These are phyloP conservation scores for Pseudonaja textilis DNA, from an alignment of 2,113 vertebrate genomes.

Conservation along the genomic window DNA sequence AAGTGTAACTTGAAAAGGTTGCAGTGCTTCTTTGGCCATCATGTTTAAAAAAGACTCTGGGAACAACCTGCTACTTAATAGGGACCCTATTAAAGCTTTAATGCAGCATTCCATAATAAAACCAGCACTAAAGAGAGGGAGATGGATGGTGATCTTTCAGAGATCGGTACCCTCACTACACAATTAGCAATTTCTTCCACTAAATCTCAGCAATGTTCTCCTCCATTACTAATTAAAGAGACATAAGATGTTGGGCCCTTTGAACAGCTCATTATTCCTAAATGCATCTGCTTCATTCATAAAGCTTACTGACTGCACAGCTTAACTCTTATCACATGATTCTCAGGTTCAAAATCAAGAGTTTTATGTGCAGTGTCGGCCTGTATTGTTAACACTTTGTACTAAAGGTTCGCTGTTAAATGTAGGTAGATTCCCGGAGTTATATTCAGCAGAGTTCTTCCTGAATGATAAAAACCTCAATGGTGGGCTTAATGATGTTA, in stretches of 20 bases:
- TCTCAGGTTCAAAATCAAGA: constrained; percentile 36
- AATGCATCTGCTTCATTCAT: constrained; percentile 33
- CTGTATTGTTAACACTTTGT: constrained; percentile 28
- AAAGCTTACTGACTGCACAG: constrained; percentile 25
- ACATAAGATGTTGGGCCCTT: constrained; percentile 39
- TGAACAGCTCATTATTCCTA: constrained; percentile 38
- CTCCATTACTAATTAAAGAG: constrained; percentile 49
- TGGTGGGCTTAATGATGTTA: not conserved
- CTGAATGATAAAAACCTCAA: not conserved
- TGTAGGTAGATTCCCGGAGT: not conserved
- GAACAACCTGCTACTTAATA: constrained; percentile 64
- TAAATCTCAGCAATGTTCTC: constrained; percentile 34
- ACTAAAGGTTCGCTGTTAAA: constrained; percentile 16
- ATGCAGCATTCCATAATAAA: constrained; percentile 54
- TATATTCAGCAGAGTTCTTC: not conserved
- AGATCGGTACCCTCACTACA: constrained; percentile 39
- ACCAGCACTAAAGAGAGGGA: constrained; percentile 19
- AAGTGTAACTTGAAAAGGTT: constrained; percentile 50
- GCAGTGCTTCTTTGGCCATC: constrained; percentile 41
- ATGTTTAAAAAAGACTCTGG: constrained; percentile 51
- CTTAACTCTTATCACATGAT: constrained; percentile 27
- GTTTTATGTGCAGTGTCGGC: constrained; percentile 18
- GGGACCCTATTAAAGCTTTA: constrained; percentile 49
- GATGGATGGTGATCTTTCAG: constrained; percentile 38
- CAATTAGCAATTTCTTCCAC: constrained; percentile 39